These are phyloP conservation scores for Peromyscus aztecus DNA, from an alignment of 2,797 vertebrate genomes.

Conservation along the genomic window DNA sequence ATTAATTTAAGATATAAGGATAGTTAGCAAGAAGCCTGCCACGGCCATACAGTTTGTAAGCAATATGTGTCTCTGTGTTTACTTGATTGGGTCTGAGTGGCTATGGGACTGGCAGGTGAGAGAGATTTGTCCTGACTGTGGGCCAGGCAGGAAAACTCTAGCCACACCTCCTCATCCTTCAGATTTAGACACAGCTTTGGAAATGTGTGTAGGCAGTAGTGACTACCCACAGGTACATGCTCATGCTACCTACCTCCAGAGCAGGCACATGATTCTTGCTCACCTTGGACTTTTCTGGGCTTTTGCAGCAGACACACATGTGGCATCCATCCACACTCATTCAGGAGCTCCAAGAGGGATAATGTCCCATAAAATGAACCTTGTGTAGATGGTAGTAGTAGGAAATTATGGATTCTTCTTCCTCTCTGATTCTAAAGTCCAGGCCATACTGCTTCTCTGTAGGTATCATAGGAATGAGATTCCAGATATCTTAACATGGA, in stretches of 20 bases:
- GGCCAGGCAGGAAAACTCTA: no score
- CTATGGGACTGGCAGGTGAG: no score
- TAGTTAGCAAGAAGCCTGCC: no score
- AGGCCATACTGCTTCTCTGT: not conserved
- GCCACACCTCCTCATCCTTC: not conserved
- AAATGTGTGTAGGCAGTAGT: rapidly evolving
- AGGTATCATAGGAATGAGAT: not conserved
- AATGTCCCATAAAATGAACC: not conserved
- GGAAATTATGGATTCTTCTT: not conserved
- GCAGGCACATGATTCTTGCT: rapidly evolving
- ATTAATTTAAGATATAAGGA: no score
- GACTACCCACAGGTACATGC: not conserved
- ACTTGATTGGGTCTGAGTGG: no score
- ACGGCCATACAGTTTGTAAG: no score
- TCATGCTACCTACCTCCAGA: no score
- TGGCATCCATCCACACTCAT: not conserved
- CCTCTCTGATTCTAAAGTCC: not conserved
- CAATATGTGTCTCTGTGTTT: no score
- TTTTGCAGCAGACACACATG: not conserved
- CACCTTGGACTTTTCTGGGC: not conserved
- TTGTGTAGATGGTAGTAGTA: not conserved
- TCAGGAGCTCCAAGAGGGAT: not conserved
- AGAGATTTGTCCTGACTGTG: no score
- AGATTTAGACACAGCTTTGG: not conserved
- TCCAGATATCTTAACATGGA: no score